Evolutionary conservation across 2,113 vertebrate species (phyloP).

Genomic region (Baryphthengus martii): DNA sequence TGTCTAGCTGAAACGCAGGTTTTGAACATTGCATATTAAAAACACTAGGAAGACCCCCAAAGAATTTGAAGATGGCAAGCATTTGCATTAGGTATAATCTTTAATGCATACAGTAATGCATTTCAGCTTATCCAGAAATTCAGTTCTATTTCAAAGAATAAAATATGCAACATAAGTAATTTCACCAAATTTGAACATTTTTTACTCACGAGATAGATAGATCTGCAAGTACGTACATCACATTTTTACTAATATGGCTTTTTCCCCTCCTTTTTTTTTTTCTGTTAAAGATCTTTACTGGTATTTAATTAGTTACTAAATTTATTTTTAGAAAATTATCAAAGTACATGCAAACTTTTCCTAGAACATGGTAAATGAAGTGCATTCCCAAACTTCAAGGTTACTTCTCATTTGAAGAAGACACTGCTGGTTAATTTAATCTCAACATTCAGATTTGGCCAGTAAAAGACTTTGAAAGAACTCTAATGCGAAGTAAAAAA

Average conservation of each 20-base stretch:
- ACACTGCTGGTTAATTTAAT: slow-evolving; percentile 50
- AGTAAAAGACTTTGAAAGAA: not conserved
- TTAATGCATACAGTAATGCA: slow-evolving; percentile 64
- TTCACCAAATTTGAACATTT: slow-evolving; percentile 53
- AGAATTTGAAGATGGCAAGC: slow-evolving; percentile 53
- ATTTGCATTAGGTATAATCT: slow-evolving; percentile 56
- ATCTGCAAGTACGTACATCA: slow-evolving; percentile 64
- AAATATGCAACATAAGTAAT: slow-evolving; percentile 26
- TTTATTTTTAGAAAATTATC: slow-evolving; percentile 61
- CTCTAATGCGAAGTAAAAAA: not conserved
- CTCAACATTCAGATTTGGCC: not conserved
- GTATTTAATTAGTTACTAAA: slow-evolving; percentile 63
- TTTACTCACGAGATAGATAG: slow-evolving; percentile 59
- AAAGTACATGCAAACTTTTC: slow-evolving; percentile 52
- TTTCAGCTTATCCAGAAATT: slow-evolving; percentile 37
- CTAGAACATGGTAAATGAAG: slow-evolving; percentile 29
- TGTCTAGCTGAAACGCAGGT: slow-evolving; percentile 47
- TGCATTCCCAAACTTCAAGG: slow-evolving; percentile 2
- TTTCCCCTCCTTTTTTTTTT: slow-evolving; percentile 56
- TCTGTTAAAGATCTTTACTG: slow-evolving; percentile 42
- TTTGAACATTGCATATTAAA: slow-evolving; percentile 47
- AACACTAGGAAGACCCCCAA: slow-evolving; percentile 40
- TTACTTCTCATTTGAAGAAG: slow-evolving; percentile 26
- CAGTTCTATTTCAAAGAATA: slow-evolving; percentile 20
- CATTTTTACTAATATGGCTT: slow-evolving; percentile 79